These are phyloP conservation scores for Synergus gifuensis DNA, from an alignment of 2,888 invertebrate genomes.

Conservation along the genomic window DNA sequence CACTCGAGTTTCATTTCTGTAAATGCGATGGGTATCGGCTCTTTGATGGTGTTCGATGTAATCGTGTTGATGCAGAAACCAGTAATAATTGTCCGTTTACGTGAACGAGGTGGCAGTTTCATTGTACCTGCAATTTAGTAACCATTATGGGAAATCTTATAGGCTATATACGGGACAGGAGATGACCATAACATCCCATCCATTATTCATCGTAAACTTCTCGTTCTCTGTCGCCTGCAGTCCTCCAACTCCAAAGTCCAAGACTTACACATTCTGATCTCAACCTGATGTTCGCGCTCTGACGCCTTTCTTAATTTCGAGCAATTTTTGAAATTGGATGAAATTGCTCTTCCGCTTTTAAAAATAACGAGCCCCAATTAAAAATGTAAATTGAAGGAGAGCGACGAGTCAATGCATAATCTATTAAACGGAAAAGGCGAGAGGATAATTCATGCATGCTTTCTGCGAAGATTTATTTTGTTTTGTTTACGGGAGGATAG, in stretches of 20 bases:
- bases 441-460: background rate
- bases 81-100: constrained; percentile 72
- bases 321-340: constrained; percentile 33
- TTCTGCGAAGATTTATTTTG: background rate
- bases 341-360: constrained; percentile 18
- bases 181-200: constrained; percentile 72
- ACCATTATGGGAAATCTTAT: constrained; percentile 71
- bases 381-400: background rate
- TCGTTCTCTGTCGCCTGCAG: constrained; percentile 59
- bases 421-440: background rate
- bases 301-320: constrained; percentile 45
- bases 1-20: constrained; percentile 38
- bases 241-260: constrained; percentile 51
- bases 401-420: background rate
- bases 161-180: constrained; percentile 61
- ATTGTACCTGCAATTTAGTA: constrained; percentile 74
- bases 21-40: constrained; percentile 41
- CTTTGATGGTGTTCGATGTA: constrained; percentile 59
- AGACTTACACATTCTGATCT: constrained; percentile 42
- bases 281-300: constrained; percentile 50
- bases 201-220: constrained; percentile 75
- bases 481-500: background rate
- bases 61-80: constrained; percentile 66
- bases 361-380: constrained; percentile 17
- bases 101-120: constrained; percentile 69